A percentile compares a stretch with the other conserved stretches of the same genome.
Evolutionary conservation across 2,113 vertebrate species (phyloP).

Genomic region (Phalacrocorax brasilianus): DNA sequence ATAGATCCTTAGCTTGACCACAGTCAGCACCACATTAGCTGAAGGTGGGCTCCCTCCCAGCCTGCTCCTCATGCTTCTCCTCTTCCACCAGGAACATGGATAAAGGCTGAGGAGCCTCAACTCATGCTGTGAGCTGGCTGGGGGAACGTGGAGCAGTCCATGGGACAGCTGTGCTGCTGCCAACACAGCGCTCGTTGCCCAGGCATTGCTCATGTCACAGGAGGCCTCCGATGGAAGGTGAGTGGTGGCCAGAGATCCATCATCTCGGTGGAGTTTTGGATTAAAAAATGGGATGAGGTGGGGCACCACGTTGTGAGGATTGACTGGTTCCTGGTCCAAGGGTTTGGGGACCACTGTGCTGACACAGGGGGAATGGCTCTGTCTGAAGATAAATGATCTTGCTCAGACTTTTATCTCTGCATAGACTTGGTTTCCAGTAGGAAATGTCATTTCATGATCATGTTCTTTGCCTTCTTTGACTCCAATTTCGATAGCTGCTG

Average conservation of each 20-base stretch:
- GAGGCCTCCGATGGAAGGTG: constrained; percentile 58
- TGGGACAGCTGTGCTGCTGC: neutral
- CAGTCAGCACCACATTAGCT: neutral
- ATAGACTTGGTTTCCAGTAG: neutral
- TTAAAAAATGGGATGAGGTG: neutral
- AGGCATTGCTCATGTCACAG: neutral
- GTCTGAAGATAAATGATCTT: neutral
- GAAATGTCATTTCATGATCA: neutral
- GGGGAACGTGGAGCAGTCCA: neutral
- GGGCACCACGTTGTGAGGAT: rapidly evolving
- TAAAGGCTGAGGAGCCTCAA: neutral
- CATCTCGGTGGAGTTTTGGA: neutral
- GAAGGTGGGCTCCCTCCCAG: neutral
- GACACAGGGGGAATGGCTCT: rapidly evolving
- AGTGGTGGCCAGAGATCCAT: neutral
- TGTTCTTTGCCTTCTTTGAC: neutral
- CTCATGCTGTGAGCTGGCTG: neutral
- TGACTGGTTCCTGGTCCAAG: neutral
- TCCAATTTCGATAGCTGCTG: neutral
- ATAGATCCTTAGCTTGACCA: neutral
- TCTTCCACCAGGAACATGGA: neutral
- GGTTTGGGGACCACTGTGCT: neutral
- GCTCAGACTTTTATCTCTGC: neutral
- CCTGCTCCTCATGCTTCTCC: neutral
- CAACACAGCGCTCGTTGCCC: rapidly evolving